These are phyloP conservation scores for Tetragnatha montana DNA, from an alignment of 2,888 invertebrate genomes.

Conservation along the genomic window DNA sequence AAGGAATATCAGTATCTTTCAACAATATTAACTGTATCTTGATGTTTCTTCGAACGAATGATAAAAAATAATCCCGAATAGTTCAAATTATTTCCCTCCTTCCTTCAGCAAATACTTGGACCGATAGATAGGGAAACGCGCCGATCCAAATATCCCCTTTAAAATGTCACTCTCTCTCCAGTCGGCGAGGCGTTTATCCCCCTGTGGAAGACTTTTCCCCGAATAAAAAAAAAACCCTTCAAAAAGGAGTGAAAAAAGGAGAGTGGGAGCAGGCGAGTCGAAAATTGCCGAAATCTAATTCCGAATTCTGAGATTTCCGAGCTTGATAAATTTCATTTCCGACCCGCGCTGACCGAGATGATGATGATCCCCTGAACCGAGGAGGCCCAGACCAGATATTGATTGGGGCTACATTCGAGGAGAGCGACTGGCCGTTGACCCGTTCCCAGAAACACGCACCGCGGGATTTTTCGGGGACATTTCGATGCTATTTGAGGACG, in stretches of 20 bases:
- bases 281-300: slow-evolving; percentile 46
- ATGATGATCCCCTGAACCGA: slow-evolving; percentile 43
- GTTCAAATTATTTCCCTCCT: too few species aligned
- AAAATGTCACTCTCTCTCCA: not conserved
- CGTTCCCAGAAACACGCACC: not conserved
- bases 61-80: too few species aligned
- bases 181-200: not conserved
- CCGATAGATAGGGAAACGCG: too few species aligned
- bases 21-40: too few species aligned
- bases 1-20: too few species aligned
- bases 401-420: slow-evolving; percentile 37
- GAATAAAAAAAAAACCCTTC: not conserved
- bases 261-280: not conserved
- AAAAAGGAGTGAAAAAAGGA: not conserved
- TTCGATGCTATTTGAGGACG: not conserved
- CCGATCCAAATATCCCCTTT: not conserved
- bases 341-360: slow-evolving; percentile 36
- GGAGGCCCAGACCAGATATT: slow-evolving; percentile 47
- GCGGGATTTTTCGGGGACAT: not conserved
- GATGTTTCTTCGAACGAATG: too few species aligned
- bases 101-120: too few species aligned
- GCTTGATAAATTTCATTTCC: slow-evolving; percentile 57
- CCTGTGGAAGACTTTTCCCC: not conserved
- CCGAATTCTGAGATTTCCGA: slow-evolving; percentile 41
- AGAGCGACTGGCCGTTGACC: slow-evolving; percentile 40